Conservation (phyloP, 2,888 invertebrate genomes). For the Anarsia innoxiella region DNA sequence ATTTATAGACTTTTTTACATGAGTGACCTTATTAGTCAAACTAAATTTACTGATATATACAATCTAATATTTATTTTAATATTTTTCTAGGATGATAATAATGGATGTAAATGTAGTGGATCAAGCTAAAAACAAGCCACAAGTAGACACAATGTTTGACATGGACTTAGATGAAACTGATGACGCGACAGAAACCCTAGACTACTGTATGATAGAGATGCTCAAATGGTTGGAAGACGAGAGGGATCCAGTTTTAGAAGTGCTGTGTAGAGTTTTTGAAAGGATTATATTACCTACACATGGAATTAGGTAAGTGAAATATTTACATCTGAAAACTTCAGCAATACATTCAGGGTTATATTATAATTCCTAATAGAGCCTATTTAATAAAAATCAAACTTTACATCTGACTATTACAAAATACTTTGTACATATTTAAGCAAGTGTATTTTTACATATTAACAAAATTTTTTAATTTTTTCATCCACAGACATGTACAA, state of each 20-base stretch:
- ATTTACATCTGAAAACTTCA: too few relatives aligned
- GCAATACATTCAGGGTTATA: too few relatives aligned
- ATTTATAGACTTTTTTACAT: too few relatives aligned
- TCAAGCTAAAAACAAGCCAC: conserved; percentile 48
- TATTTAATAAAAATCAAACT: too few relatives aligned
- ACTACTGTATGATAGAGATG: conserved; percentile 84
- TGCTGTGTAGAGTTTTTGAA: conserved; percentile 82
- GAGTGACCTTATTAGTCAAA: background rate
- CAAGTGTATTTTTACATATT: too few relatives aligned
- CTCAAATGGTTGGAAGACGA: conserved; percentile 80
- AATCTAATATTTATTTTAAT: background rate
- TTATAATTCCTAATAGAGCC: too few relatives aligned
- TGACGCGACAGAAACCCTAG: conserved; percentile 74
- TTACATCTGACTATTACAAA: too few relatives aligned
- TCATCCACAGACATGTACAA: conserved; percentile 58
- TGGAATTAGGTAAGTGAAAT: conserved; percentile 77
- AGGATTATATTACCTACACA: conserved; percentile 87
- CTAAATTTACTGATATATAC: background rate
- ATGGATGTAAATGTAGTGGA: conserved; percentile 83
- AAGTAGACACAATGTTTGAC: conserved; percentile 65
- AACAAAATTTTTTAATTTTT: background rate
- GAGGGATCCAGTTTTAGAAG: conserved; percentile 76
- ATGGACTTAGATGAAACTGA: conserved; percentile 73
- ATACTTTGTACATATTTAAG: too few relatives aligned
- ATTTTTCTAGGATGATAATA: conserved; percentile 77